Evolutionary conservation across 2,888 invertebrate species (phyloP).

Genomic region (Ecliptopera silaceata): DNA sequence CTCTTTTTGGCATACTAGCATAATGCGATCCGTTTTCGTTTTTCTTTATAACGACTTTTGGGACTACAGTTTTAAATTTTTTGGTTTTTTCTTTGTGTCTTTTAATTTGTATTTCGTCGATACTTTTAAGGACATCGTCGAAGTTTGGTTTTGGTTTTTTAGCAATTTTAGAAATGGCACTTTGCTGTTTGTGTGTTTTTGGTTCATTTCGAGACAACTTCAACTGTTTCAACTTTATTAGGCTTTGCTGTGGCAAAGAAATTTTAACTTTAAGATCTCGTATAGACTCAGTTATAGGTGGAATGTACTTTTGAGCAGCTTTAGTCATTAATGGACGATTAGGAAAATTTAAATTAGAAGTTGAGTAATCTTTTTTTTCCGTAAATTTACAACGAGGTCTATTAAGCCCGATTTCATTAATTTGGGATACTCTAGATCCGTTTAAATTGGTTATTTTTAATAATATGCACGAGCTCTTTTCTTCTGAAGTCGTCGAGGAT

Average conservation of each 20-base stretch:
- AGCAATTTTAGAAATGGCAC: conserved; percentile 46
- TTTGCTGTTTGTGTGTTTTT: conserved; percentile 53
- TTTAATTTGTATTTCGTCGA: conserved; percentile 76
- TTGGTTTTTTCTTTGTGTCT: conserved; percentile 69
- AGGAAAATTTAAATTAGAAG: conserved; percentile 47
- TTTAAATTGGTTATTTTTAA: conserved; percentile 73
- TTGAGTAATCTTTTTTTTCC: conserved; percentile 60
- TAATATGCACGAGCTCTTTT: conserved; percentile 65
- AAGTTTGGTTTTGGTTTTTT: conserved; percentile 77
- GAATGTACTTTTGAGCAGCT: conserved; percentile 80
- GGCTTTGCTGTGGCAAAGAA: conserved; percentile 69
- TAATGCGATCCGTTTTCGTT: conserved; percentile 75
- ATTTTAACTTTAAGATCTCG: conserved; percentile 74
- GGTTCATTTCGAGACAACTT: conserved; percentile 67
- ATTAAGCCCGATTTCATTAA: conserved; percentile 51
- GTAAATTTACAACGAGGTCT: conserved; percentile 65
- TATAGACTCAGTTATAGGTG: conserved; percentile 68
- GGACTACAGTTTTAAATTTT: conserved; percentile 64
- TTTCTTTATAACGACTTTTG: conserved; percentile 80
- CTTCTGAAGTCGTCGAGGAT: conserved; percentile 76
- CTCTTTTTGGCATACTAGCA: conserved; percentile 62
- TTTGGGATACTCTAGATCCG: conserved; percentile 66
- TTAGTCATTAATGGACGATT: conserved; percentile 72
- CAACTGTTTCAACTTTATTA: conserved; percentile 69
- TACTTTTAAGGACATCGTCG: conserved; percentile 79